Base-by-base conservation (phyloP, 53 echinoderm and acorn worm species). In the Pentamera pediparva region DNA sequence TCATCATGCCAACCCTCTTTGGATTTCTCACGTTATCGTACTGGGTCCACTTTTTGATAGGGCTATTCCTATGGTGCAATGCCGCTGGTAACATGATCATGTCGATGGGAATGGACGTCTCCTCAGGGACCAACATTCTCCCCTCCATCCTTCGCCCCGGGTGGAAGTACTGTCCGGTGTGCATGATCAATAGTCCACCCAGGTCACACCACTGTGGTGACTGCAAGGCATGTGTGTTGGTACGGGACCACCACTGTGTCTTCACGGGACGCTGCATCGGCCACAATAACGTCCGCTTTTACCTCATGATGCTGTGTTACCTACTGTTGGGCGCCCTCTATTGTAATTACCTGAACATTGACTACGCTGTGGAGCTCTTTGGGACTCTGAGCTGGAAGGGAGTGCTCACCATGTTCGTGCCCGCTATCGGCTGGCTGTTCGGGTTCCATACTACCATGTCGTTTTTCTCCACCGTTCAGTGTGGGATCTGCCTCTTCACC, bases 161-260 rank as follows among this genome's bases (percentile, higher is more conserved):
- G 3, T 92, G 92, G 92, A 38, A 8, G 4, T 92, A 92, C 79
- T 92, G 92, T 55, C 73, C 77, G 4, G 12, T 56, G 0, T 92
- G 92, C 78, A 62, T 75, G 76, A 61, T 75, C 70, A 92, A 92
- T 65, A 63, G 83, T 11, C 89, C 92, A 13, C 92, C 92, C 28
- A 53, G 92, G 26, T 75, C 92, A 9, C 62, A 69, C 67, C 92
- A 92, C 72, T 92, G 92, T 56, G 63, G 49, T 67, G 60, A 75
- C 34, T 92, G 92, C 57, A 64, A 79, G 9, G 39, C 15, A 3
- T 92, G 92, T 59, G 73, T 92, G 34, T 53, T 92, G 30, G 86
- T 85, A 37, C 75, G 92, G 2, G 92, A 92, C 65, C 92, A 92
- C 65, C 92, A 92, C 48, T 92, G 92, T 26, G 37, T 86, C 17